Evolutionary conservation across 35 echinoderm and acorn worm genomes (phyloP).

Genomic region (Apostichopus japonicus): DNA sequence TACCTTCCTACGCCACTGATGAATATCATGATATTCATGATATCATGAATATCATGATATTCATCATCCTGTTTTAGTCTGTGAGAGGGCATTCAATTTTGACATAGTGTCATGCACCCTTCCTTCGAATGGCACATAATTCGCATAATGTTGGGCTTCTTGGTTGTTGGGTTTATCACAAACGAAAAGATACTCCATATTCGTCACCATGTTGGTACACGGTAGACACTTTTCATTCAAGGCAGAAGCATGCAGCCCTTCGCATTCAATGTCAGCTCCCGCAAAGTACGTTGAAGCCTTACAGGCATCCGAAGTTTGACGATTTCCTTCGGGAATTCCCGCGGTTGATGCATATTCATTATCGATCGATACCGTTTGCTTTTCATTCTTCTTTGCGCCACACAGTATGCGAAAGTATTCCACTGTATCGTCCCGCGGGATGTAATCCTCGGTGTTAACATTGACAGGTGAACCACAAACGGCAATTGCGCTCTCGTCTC

Average conservation of each 20-base stretch:
- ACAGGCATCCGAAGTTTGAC: neutral
- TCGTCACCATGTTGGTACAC: neutral
- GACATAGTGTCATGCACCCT: neutral
- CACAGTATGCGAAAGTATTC: neutral
- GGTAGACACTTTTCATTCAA: neutral
- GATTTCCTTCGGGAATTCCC: neutral
- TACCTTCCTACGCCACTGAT: too few relatives aligned
- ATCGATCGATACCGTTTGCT: neutral
- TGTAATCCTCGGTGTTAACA: neutral
- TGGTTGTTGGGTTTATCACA: neutral
- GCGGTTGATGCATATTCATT: neutral
- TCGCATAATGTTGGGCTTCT: neutral
- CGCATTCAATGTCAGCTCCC: too few relatives aligned
- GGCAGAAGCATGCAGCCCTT: too few relatives aligned
- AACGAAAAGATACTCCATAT: neutral
- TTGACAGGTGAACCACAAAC: too few relatives aligned
- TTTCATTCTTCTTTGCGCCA: neutral
- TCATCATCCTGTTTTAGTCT: neutral
- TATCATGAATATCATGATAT: neutral
- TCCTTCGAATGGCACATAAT: neutral
- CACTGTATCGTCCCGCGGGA: neutral
- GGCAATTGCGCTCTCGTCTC: too few relatives aligned
- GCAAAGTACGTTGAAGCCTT: neutral
- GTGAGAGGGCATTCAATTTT: neutral
- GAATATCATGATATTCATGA: too few relatives aligned